A percentile compares a stretch with the other conserved stretches of the same genome.
These are phyloP conservation scores for Ranitomeya imitator DNA, from an alignment of 2,113 vertebrate species.

Conservation along the genomic window DNA sequence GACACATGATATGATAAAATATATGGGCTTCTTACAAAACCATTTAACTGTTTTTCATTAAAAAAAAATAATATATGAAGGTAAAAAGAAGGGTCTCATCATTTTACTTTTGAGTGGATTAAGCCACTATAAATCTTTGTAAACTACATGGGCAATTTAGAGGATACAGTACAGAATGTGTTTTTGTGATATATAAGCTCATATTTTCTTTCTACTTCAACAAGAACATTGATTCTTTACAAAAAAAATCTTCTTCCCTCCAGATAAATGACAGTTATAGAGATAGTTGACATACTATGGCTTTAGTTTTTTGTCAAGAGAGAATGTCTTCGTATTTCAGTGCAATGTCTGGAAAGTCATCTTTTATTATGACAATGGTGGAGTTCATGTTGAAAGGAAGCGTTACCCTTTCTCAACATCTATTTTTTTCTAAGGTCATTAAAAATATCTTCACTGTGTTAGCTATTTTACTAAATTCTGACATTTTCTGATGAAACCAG, in stretches of 20 bases:
- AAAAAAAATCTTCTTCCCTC: neutral
- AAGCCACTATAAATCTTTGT: neutral
- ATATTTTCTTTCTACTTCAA: conserved; percentile 28
- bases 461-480: neutral
- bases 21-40: neutral
- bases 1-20: neutral
- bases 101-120: neutral
- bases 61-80: neutral
- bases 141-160: conserved; percentile 1
- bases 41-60: neutral
- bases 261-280: conserved; percentile 10
- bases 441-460: neutral
- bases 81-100: neutral
- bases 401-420: neutral
- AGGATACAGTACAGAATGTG: conserved; percentile 1
- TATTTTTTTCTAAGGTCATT: neutral
- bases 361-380: neutral
- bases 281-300: conserved; percentile 4
- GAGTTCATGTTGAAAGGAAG: conserved; percentile 5
- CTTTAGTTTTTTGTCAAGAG: conserved; percentile 20
- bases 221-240: neutral
- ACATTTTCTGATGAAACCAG: neutral
- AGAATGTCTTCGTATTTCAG: conserved; percentile 21
- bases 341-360: neutral
- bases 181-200: conserved; percentile 11